A percentile compares a stretch with the other conserved stretches of the same genome.
phyloP scores from a whole-genome alignment of 2,797 vertebrate species.

The Hipposideros larvatus region DNA sequence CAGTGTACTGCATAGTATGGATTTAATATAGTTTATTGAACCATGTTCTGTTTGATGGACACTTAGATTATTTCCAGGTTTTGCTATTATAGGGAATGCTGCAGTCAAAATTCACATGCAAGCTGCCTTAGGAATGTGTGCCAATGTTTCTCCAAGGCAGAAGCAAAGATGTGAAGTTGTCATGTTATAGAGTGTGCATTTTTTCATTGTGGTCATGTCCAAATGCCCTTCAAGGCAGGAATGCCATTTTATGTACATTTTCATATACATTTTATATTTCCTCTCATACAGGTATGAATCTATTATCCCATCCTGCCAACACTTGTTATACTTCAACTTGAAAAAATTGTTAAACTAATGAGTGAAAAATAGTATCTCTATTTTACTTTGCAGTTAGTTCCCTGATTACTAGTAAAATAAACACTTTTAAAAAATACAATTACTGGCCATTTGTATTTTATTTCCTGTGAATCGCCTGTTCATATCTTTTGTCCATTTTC shows the following conservation, averaged over 20 bases:
- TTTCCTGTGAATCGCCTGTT: conserved; percentile 30
- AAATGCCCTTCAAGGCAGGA: neutral
- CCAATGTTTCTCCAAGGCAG: neutral
- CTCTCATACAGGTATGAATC: neutral
- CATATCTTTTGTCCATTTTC: neutral
- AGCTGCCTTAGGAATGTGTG: neutral
- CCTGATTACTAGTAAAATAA: neutral
- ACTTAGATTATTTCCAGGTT: neutral
- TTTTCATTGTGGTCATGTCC: neutral
- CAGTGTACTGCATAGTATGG: neutral
- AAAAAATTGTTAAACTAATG: neutral
- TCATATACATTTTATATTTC: neutral
- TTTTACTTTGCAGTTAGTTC: neutral
- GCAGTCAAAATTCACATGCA: too few species aligned
- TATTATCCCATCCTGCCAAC: neutral
- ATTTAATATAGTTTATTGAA: neutral
- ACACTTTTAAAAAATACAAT: neutral
- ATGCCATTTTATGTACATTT: neutral
- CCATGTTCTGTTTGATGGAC: neutral
- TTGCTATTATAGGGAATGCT: neutral
- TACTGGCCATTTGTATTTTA: neutral
- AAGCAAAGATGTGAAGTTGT: neutral
- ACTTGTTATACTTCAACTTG: neutral
- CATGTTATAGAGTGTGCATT: neutral
- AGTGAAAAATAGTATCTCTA: neutral